phyloP scores from a whole-genome alignment of 2,113 vertebrate genomes.

The Lepus americanus region DNA sequence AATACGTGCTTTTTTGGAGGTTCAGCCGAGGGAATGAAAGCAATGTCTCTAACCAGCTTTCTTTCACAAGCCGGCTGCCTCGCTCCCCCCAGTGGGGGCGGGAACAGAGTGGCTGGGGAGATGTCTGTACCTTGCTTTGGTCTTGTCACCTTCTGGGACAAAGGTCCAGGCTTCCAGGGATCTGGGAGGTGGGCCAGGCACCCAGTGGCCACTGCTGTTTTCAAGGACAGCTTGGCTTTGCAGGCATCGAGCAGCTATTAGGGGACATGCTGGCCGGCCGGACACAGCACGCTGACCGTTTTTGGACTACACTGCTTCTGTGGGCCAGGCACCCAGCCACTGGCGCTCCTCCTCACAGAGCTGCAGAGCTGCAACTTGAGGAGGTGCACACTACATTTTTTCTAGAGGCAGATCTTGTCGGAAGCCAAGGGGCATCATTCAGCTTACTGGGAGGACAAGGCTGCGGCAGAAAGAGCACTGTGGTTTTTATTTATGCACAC shows the following conservation, averaged over 20 bases:
- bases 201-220: not conserved
- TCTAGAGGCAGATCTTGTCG: conserved; percentile 20
- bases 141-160: conserved; percentile 40
- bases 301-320: not conserved
- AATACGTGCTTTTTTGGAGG: conserved; percentile 48
- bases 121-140: not conserved
- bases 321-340: not conserved
- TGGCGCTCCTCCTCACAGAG: not conserved
- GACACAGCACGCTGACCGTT: not conserved
- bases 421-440: not conserved
- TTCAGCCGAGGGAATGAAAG: conserved; percentile 60
- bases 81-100: not conserved
- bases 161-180: conserved; percentile 27
- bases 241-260: not conserved
- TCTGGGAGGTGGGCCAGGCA: not conserved
- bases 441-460: not conserved
- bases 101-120: not conserved
- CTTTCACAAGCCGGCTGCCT: not conserved
- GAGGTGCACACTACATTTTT: conserved; percentile 7
- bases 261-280: not conserved
- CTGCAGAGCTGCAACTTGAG: not conserved
- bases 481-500: conserved; percentile 11
- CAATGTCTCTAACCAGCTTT: conserved; percentile 39
- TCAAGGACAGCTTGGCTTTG: not conserved
- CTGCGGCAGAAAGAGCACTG: not conserved